A percentile compares a stretch with the other conserved stretches of the same genome.
Evolutionary conservation across 2,113 vertebrate species (phyloP).

Genomic region (Scytalopus superciliaris): DNA sequence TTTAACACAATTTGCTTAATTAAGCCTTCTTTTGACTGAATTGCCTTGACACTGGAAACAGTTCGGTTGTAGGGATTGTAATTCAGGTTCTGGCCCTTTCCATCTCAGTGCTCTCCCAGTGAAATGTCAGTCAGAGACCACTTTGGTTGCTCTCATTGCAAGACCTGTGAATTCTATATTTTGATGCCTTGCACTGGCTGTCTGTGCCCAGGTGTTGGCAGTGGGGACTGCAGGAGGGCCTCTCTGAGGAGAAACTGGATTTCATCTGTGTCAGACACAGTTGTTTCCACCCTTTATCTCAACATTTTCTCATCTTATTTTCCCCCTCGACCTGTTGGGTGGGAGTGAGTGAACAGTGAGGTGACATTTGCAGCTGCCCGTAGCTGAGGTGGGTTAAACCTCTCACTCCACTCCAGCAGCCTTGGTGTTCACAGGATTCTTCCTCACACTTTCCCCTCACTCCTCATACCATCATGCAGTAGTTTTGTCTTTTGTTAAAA

Average conservation of each 20-base stretch:
- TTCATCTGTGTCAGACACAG: accelerated
- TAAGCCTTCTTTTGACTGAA: neutral
- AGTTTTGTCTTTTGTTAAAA: neutral
- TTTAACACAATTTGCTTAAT: neutral
- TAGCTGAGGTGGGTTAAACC: neutral
- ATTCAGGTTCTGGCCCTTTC: neutral
- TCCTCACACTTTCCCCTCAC: neutral
- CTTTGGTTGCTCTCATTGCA: neutral
- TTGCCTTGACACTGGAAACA: neutral
- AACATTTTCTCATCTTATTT: neutral
- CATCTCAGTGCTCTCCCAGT: neutral
- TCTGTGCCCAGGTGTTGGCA: neutral
- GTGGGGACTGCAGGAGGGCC: neutral
- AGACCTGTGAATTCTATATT: neutral
- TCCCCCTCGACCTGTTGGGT: accelerated
- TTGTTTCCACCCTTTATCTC: neutral
- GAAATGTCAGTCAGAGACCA: neutral
- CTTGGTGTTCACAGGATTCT: neutral
- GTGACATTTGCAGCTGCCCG: neutral
- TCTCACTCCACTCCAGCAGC: neutral
- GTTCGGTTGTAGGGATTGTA: neutral
- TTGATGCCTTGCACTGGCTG: neutral
- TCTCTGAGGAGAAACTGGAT: neutral
- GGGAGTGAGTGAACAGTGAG: neutral
- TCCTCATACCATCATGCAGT: neutral